These are phyloP conservation scores for Tillus elongatus DNA, from an alignment of 2,888 invertebrate species.

Conservation along the genomic window DNA sequence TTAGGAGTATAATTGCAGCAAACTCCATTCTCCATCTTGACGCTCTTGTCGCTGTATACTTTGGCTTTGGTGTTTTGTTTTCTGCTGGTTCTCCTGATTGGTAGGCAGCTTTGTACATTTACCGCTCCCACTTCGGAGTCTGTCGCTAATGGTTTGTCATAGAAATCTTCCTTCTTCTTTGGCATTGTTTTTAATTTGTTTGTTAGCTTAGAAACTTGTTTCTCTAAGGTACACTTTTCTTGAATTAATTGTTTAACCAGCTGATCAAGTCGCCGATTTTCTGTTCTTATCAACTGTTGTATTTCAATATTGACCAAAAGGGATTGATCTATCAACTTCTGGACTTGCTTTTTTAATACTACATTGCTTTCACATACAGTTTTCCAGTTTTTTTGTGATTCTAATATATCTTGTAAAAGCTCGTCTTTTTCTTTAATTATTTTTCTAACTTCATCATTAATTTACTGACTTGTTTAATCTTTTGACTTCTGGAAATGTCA, in stretches of 20 bases:
- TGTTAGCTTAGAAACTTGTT: slow-evolving; percentile 49
- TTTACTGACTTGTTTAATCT: slow-evolving; percentile 43
- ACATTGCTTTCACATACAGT: slow-evolving; percentile 49
- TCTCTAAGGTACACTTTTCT: slow-evolving; percentile 45
- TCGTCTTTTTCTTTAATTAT: slow-evolving; percentile 52
- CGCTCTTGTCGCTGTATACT: too few relatives aligned
- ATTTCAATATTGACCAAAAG: slow-evolving; percentile 67
- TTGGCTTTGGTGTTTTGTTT: too few relatives aligned
- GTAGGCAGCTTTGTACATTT: too few relatives aligned
- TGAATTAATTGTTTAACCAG: slow-evolving; percentile 43
- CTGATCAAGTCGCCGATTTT: slow-evolving; percentile 25
- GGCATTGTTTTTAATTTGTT: slow-evolving; percentile 49
- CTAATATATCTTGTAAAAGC: slow-evolving; percentile 50
- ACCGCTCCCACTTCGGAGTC: too few relatives aligned
- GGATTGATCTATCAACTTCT: slow-evolving; percentile 55
- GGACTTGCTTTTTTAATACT: slow-evolving; percentile 50
- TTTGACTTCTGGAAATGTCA: slow-evolving; percentile 12
- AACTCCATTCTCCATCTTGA: too few relatives aligned
- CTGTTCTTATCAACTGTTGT: slow-evolving; percentile 61
- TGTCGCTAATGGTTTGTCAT: too few relatives aligned
- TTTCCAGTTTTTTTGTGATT: slow-evolving; percentile 46
- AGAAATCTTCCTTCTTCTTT: slow-evolving; percentile 60
- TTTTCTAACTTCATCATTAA: slow-evolving; percentile 35
- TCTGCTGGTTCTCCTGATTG: too few relatives aligned
- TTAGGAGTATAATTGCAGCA: too few relatives aligned